Evolutionary conservation across 2,888 invertebrate species (phyloP).

Genomic region (Epirrhoe tristata): DNA sequence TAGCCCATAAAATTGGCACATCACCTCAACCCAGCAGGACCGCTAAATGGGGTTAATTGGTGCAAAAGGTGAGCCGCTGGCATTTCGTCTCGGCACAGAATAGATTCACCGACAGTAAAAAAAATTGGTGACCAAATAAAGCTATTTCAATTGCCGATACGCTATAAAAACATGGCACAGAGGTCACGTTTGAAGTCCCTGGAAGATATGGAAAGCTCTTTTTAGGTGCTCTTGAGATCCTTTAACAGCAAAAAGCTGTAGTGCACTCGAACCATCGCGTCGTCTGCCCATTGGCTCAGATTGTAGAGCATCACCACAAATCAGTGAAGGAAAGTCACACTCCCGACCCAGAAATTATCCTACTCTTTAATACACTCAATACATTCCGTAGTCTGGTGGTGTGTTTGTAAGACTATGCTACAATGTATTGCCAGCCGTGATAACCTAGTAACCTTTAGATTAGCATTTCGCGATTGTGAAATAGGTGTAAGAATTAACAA

Average conservation of each 20-base stretch:
- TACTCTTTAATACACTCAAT: not conserved
- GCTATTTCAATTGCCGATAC: not conserved
- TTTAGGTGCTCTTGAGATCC: no score
- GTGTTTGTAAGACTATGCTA: conserved; percentile 21
- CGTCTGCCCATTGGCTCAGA: no score
- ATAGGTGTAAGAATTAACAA: conserved; percentile 12
- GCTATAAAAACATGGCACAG: not conserved
- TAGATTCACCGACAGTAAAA: conserved; percentile 10
- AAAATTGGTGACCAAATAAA: not conserved
- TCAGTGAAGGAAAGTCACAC: no score
- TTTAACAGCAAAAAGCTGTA: no score
- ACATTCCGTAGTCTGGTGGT: conserved; percentile 4
- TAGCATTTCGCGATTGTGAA: conserved; percentile 35
- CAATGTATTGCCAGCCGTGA: conserved; percentile 21
- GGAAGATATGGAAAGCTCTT: no score
- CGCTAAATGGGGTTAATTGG: conserved; percentile 44
- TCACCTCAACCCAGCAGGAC: conserved; percentile 29
- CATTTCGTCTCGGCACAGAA: conserved; percentile 35
- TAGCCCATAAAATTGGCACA: conserved; percentile 28
- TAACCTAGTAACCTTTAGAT: conserved; percentile 38
- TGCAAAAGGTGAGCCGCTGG: conserved; percentile 43
- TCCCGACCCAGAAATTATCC: not conserved
- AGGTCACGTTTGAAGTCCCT: no score
- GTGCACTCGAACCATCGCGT: no score
- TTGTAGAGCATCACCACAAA: no score